Percentiles rank a stretch among this genome's conserved stretches.
These are phyloP conservation scores for Drosophila chauvacae DNA, from an alignment of 1,140 invertebrate genomes.

Conservation along the genomic window DNA sequence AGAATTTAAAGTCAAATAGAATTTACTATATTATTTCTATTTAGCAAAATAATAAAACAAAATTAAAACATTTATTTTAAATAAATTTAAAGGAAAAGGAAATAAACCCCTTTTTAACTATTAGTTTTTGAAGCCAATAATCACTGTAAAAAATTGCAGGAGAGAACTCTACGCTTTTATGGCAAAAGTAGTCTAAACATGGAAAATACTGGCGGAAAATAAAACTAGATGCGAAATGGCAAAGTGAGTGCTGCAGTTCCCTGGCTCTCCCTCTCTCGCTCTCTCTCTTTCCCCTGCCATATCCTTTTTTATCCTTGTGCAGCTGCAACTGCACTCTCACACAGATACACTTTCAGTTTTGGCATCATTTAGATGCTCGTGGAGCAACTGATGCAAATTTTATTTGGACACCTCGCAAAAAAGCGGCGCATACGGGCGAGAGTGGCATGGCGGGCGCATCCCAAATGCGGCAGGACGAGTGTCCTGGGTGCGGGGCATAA, in stretches of 20 bases:
- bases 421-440: slow-evolving; percentile 36
- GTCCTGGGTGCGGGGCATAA: slow-evolving; percentile 39
- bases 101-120: neutral
- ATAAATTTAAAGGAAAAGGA: neutral
- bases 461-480: neutral
- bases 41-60: neutral
- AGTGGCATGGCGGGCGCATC: neutral
- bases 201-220: slow-evolving; percentile 46
- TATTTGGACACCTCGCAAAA: slow-evolving; percentile 79
- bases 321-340: slow-evolving; percentile 31
- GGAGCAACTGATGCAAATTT: slow-evolving; percentile 81
- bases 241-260: slow-evolving; percentile 64
- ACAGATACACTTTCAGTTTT: slow-evolving; percentile 59
- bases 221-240: slow-evolving; percentile 62
- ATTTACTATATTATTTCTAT: too few relatives aligned
- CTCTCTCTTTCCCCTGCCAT: neutral
- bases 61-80: neutral
- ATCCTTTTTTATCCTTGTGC: slow-evolving; percentile 32
- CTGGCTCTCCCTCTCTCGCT: neutral
- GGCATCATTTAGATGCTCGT: slow-evolving; percentile 80
- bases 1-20: too few relatives aligned
- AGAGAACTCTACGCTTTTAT: slow-evolving; percentile 17
- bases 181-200: slow-evolving; percentile 45
- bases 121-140: neutral
- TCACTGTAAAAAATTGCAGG: slow-evolving; percentile 19